A percentile compares a stretch with the other conserved stretches of the same genome.
Conservation (phyloP, 2,113 vertebrate genomes). For the Phalacrocorax brasilianus region DNA sequence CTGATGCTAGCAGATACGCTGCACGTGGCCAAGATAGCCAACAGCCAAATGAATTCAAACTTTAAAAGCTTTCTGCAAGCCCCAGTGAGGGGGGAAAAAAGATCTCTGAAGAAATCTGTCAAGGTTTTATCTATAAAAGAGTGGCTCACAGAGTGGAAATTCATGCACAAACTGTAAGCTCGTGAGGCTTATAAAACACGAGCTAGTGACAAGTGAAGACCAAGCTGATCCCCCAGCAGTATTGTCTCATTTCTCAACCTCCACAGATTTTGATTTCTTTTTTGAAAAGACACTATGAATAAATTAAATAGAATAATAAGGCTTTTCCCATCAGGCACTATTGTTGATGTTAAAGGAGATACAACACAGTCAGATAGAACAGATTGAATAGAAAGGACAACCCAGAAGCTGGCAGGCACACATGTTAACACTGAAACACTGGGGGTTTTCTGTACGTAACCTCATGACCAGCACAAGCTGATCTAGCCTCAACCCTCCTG, state of each 20-base stretch:
- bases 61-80: neutral
- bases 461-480: rapidly evolving
- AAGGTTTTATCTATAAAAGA: neutral
- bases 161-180: neutral
- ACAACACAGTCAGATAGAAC: neutral
- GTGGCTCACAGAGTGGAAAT: neutral
- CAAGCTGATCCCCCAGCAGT: neutral
- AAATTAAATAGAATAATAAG: neutral
- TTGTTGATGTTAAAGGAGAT: neutral
- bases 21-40: neutral
- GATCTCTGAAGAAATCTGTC: too few species aligned
- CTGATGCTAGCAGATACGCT: neutral
- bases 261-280: neutral
- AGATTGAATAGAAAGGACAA: neutral
- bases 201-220: neutral
- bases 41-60: neutral
- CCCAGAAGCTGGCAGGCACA: neutral
- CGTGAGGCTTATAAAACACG: neutral
- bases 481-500: neutral
- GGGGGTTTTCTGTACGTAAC: neutral
- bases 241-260: neutral
- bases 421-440: neutral
- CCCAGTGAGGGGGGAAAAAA: too few species aligned
- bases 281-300: neutral
- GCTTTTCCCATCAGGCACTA: neutral